Evolutionary conservation across 2,797 vertebrate species (phyloP).

Genomic region (Gallinago stenura): DNA sequence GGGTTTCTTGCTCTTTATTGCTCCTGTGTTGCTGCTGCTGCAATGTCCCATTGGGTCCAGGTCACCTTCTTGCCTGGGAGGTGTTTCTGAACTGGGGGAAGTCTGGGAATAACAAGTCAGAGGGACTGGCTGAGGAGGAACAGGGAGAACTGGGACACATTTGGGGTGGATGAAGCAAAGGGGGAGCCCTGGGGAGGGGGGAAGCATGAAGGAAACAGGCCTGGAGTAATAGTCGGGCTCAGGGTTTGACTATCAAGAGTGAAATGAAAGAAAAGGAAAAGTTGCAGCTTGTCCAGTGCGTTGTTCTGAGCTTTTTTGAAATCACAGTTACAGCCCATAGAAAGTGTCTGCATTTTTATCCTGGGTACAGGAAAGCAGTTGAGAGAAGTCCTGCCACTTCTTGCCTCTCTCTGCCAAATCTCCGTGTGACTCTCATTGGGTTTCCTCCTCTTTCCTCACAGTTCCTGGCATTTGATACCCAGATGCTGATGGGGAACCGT

Average conservation of each 20-base stretch:
- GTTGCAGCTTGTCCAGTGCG: neutral
- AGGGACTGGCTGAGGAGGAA: neutral
- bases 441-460: slow-evolving; percentile 54
- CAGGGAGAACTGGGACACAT: neutral
- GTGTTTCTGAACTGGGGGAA: neutral
- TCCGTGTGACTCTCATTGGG: neutral
- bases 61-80: neutral
- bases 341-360: neutral
- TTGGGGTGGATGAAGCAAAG: neutral
- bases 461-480: slow-evolving; percentile 96
- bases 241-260: neutral
- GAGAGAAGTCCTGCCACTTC: neutral
- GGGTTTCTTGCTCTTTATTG: neutral
- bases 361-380: neutral
- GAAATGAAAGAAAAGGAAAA: neutral
- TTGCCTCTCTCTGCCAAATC: neutral
- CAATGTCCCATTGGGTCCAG: neutral
- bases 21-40: neutral
- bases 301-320: neutral
- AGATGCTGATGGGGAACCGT: slow-evolving; percentile 92
- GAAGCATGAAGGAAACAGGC: neutral
- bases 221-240: neutral
- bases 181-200: neutral
- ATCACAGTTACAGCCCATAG: neutral
- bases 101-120: neutral